phyloP scores from a whole-genome alignment of 2,113 vertebrate genomes.

The Patagioenas fasciata region DNA sequence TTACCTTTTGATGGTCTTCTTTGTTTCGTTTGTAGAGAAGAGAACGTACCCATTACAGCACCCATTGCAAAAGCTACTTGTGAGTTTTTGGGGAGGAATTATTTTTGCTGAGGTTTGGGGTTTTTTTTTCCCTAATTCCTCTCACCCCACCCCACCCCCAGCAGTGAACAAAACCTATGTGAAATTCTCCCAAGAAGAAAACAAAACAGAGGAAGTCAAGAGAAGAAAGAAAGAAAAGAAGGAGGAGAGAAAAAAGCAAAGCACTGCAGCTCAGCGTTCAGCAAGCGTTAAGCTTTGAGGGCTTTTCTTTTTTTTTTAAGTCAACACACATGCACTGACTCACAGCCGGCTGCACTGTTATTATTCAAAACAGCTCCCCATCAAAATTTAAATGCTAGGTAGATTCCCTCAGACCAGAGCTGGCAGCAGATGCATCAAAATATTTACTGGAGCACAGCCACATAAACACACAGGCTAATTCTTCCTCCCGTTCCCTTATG shows the following conservation, averaged over 20 bases:
- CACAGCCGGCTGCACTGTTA: conserved; percentile 71
- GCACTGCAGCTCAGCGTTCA: conserved; percentile 74
- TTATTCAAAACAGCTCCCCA: conserved; percentile 72
- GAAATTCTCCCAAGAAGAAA: conserved; percentile 37
- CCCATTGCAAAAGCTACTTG: conserved; percentile 84
- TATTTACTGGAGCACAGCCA: conserved; percentile 72
- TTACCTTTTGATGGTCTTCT: conserved; percentile 94
- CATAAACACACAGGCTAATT: conserved; percentile 68
- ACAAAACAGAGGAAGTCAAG: conserved; percentile 42
- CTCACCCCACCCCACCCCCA: neutral
- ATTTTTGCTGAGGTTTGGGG: conserved; percentile 20
- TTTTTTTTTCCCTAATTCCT: neutral
- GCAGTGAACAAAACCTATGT: conserved; percentile 46
- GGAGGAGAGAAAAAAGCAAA: conserved; percentile 60
- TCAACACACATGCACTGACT: conserved; percentile 78
- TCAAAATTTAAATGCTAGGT: conserved; percentile 71
- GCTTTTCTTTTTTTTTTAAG: conserved; percentile 45
- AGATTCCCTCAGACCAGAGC: conserved; percentile 66
- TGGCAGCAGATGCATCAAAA: conserved; percentile 70
- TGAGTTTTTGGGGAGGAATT: conserved; percentile 48
- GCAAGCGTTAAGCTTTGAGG: conserved; percentile 71
- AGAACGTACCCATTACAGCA: conserved; percentile 96
- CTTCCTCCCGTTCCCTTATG: conserved; percentile 60
- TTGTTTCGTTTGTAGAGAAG: conserved; percentile 94
- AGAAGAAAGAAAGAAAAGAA: conserved; percentile 50